phyloP scores from a whole-genome alignment of 2,797 vertebrate genomes.

The Diplodus sargus region DNA sequence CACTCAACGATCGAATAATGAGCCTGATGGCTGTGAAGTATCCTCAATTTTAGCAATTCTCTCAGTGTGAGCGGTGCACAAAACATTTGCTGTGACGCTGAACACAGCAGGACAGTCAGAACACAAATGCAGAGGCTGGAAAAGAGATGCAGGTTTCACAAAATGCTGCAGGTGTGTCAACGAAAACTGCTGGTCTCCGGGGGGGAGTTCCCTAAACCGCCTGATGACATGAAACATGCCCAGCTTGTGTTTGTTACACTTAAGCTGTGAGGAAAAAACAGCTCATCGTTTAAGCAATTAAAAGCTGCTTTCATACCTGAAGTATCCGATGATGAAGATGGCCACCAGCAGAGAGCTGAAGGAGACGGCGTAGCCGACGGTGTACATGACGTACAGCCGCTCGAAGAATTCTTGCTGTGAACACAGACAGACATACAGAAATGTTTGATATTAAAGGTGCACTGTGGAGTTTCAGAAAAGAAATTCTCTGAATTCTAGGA shows the following conservation, averaged over 20 bases:
- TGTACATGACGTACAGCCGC: slow-evolving; percentile 90
- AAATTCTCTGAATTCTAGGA: no score
- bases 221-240: not conserved
- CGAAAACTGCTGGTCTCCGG: no score
- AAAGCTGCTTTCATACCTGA: slow-evolving; percentile 82
- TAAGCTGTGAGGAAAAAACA: not conserved
- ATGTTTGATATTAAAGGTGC: no score
- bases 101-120: not conserved
- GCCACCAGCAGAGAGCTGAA: slow-evolving; percentile 90
- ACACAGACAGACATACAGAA: slow-evolving; percentile 46
- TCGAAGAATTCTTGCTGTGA: slow-evolving; percentile 90
- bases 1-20: not conserved
- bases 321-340: slow-evolving; percentile 91
- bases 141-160: not conserved
- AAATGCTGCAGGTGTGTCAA: not conserved
- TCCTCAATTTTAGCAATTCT: not conserved
- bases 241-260: not conserved
- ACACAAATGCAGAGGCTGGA: not conserved
- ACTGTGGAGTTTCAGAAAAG: no score
- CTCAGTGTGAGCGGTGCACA: not conserved
- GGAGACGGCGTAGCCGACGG: slow-evolving; percentile 90
- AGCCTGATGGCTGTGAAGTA: not conserved
- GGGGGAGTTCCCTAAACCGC: not conserved
- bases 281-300: not conserved
- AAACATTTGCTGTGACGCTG: not conserved